These are phyloP conservation scores for Deilephila elpenor DNA, from an alignment of 2,888 invertebrate genomes.

Conservation along the genomic window DNA sequence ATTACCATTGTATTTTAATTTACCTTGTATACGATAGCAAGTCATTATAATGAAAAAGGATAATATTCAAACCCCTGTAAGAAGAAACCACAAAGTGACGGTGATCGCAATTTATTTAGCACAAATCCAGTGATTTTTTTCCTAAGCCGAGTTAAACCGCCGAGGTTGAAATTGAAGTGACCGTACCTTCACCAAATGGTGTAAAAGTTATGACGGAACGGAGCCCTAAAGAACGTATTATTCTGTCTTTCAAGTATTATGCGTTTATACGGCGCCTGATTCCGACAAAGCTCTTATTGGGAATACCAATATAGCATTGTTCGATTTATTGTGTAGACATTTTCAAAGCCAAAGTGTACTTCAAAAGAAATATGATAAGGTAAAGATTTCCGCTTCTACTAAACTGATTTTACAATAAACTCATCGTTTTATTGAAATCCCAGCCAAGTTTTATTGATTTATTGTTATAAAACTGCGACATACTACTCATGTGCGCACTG, in stretches of 20 bases:
- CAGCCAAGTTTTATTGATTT: neutral
- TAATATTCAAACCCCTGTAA: too few relatives aligned
- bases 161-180: neutral
- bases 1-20: too few relatives aligned
- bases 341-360: too few relatives aligned
- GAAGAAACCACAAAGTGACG: neutral
- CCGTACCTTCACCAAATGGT: conserved; percentile 43
- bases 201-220: conserved; percentile 50
- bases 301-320: neutral
- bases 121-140: neutral
- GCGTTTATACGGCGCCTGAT: neutral
- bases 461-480: neutral
- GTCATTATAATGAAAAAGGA: too few relatives aligned
- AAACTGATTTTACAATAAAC: too few relatives aligned
- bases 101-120: neutral
- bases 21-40: too few relatives aligned
- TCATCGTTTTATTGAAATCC: too few relatives aligned
- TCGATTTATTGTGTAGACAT: too few relatives aligned
- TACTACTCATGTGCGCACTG: neutral
- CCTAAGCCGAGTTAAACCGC: neutral
- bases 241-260: conserved; percentile 37
- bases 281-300: neutral
- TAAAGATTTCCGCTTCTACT: too few relatives aligned
- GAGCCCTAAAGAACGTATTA: conserved; percentile 40
- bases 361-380: too few relatives aligned